phyloP scores from a whole-genome alignment of 2,888 invertebrate species.

The Hartigia nigra region DNA sequence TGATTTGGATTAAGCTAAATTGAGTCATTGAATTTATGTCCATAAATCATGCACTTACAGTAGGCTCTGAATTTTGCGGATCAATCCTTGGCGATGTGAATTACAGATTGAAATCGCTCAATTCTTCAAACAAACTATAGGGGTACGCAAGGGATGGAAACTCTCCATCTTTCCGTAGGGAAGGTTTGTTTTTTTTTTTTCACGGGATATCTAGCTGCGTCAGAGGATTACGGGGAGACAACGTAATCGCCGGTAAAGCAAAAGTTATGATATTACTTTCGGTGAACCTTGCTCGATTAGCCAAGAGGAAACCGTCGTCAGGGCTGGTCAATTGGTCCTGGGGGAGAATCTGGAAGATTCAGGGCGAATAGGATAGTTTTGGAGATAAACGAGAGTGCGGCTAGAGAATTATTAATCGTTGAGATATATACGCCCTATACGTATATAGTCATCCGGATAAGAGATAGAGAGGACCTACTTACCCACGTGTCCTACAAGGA shows the following conservation, averaged over 20 bases:
- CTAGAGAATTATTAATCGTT: neutral
- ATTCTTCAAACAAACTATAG: neutral
- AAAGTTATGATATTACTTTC: neutral
- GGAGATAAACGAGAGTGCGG: neutral
- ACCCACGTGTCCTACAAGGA: neutral
- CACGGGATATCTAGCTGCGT: neutral
- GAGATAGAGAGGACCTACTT: neutral
- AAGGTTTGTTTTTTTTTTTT: neutral
- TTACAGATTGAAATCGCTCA: neutral
- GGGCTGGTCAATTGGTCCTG: neutral
- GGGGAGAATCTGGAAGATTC: neutral
- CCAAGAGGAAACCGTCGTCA: neutral
- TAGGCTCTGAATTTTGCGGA: neutral
- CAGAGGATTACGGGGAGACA: neutral
- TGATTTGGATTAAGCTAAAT: neutral
- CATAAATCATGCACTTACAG: neutral
- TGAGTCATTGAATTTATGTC: neutral
- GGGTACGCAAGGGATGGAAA: neutral
- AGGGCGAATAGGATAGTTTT: neutral
- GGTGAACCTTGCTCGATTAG: neutral
- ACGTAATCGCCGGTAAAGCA: neutral
- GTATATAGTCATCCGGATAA: neutral
- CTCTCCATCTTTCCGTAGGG: neutral
- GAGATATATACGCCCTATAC: neutral
- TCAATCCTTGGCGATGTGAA: neutral